These are phyloP conservation scores for Beris morrisii DNA, from an alignment of 2,888 invertebrate species.

Conservation along the genomic window DNA sequence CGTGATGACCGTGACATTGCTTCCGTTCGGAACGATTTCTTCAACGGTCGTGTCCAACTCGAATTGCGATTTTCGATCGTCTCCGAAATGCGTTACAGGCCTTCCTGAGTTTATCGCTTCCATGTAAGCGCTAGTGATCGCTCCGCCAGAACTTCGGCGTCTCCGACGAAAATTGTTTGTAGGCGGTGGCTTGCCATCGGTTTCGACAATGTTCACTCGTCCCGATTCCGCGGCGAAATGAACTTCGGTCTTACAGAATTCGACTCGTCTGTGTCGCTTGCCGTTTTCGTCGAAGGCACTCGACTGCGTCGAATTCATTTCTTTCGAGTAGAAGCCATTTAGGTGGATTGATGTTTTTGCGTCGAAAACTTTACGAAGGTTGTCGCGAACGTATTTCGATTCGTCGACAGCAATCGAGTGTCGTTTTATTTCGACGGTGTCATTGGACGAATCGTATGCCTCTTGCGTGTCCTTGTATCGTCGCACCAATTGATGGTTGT, in stretches of 20 bases:
- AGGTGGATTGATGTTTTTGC: conserved; percentile 51
- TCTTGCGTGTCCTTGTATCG: conserved; percentile 39
- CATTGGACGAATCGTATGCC: conserved; percentile 35
- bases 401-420: conserved; percentile 65
- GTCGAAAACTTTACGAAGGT: conserved; percentile 45
- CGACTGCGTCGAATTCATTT: conserved; percentile 36
- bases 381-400: conserved; percentile 57
- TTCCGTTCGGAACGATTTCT: conserved; percentile 20
- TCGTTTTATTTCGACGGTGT: conserved; percentile 51
- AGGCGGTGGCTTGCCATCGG: conserved; percentile 84
- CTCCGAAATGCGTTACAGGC: conserved; percentile 70
- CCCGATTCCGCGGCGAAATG: conserved; percentile 87
- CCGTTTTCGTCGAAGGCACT: conserved; percentile 52
- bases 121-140: conserved; percentile 34
- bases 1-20: conserved; percentile 48
- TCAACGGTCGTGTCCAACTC: conserved; percentile 8
- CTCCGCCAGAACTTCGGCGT: conserved; percentile 61
- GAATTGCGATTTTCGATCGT: conserved; percentile 48
- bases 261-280: conserved; percentile 70
- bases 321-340: conserved; percentile 46
- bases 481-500: conserved; percentile 36
- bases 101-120: conserved; percentile 53
- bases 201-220: conserved; percentile 82
- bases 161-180: conserved; percentile 76
- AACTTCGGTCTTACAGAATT: conserved; percentile 85